Percentiles rank a stretch among this genome's conserved stretches.
Evolutionary conservation across 2,888 invertebrate species (phyloP).

Genomic region (Metallyticus violacea): DNA sequence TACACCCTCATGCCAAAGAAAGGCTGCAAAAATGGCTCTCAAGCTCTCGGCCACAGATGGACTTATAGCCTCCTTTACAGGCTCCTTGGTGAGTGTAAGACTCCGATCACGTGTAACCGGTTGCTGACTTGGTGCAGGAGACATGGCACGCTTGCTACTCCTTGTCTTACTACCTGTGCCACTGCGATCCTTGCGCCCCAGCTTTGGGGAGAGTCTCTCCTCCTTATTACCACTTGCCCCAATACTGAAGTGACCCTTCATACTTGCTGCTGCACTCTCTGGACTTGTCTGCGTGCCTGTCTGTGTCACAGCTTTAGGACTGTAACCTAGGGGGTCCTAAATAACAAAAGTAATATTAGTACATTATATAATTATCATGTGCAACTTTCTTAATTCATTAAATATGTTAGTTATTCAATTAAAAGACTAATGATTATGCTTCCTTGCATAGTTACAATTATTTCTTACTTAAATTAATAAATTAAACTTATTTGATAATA

Average conservation of each 20-base stretch:
- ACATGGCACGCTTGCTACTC: constrained; percentile 45
- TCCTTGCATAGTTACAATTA: too few species aligned
- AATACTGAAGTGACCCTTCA: constrained; percentile 59
- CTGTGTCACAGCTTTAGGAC: constrained; percentile 54
- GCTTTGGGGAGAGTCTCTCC: constrained; percentile 56
- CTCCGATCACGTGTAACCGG: neutral
- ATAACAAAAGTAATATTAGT: neutral
- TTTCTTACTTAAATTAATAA: too few species aligned
- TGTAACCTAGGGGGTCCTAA: constrained; percentile 44
- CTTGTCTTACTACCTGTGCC: constrained; percentile 42
- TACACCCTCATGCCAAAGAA: constrained; percentile 96
- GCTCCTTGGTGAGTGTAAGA: constrained; percentile 47
- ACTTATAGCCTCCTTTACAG: constrained; percentile 77
- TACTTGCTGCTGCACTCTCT: constrained; percentile 48
- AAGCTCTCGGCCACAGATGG: constrained; percentile 90
- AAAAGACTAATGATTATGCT: too few species aligned
- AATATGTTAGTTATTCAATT: too few species aligned
- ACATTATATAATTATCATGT: too few species aligned
- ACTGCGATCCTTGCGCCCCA: constrained; percentile 54
- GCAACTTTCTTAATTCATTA: too few species aligned
- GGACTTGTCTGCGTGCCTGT: constrained; percentile 72
- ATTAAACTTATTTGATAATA: too few species aligned
- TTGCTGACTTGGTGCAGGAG: constrained; percentile 42
- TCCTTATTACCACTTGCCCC: constrained; percentile 53
- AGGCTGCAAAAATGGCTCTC: constrained; percentile 92